Evolutionary conservation across 2,888 invertebrate genomes (phyloP).

Genomic region (Phorcus lineatus): DNA sequence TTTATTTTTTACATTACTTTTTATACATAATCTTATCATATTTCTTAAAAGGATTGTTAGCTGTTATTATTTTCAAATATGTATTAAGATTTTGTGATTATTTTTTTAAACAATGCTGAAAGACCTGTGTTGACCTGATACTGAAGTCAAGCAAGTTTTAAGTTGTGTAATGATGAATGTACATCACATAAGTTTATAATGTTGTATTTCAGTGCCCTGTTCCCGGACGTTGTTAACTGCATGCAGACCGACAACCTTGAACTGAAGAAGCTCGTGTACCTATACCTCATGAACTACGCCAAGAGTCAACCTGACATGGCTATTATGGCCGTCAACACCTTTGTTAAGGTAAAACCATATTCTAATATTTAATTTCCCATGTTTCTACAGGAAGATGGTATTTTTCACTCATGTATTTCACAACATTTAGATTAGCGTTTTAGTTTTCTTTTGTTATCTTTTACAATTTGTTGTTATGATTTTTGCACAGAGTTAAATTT

Average conservation of each 20-base stretch:
- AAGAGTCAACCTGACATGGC: slow-evolving; percentile 99
- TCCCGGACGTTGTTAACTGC: slow-evolving; percentile 99
- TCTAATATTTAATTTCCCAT: neutral
- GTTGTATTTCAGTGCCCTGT: slow-evolving; percentile 82
- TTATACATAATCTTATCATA: neutral
- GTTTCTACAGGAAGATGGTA: too few species aligned
- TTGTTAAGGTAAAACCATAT: slow-evolving; percentile 88
- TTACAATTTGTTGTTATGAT: too few species aligned
- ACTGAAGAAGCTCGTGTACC: slow-evolving; percentile 97
- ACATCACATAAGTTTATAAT: neutral
- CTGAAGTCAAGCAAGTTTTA: too few species aligned
- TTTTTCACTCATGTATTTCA: too few species aligned
- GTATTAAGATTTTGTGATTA: neutral
- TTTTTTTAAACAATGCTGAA: too few species aligned
- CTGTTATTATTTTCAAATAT: neutral
- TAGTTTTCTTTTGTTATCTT: too few species aligned
- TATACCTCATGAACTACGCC: slow-evolving; percentile 99
- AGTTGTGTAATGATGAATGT: too few species aligned
- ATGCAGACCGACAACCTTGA: slow-evolving; percentile 99
- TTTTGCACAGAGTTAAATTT: too few species aligned
- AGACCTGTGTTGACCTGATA: too few species aligned
- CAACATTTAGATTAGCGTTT: too few species aligned
- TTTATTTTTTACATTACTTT: too few species aligned
- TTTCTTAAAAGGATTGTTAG: too few species aligned
- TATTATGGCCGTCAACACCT: slow-evolving; percentile 99